These are phyloP conservation scores for Notodromas monacha DNA, from an alignment of 2,888 invertebrate species.

Conservation along the genomic window DNA sequence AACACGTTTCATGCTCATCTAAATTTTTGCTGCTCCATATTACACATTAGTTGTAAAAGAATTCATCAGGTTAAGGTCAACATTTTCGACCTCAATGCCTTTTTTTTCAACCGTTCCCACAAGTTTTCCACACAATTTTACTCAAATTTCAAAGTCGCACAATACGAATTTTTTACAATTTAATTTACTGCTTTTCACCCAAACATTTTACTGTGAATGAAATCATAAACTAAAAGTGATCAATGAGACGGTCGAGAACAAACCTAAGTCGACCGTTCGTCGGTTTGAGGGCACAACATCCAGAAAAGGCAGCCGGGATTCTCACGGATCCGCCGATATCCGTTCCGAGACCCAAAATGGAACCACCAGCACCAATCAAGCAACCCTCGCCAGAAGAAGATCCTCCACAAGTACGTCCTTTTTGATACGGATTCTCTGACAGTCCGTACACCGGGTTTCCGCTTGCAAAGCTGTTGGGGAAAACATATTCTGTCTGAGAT, in stretches of 20 bases:
- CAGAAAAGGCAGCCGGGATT: conserved; percentile 19
- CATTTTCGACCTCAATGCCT: no score
- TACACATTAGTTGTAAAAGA: no score
- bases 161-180: no score
- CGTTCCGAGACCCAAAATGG: conserved; percentile 17
- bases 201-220: no score
- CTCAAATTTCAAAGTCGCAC: no score
- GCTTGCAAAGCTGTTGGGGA: conserved; percentile 12
- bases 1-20: no score
- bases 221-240: no score
- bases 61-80: no score
- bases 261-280: conserved; percentile 15
- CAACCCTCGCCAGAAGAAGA: conserved; percentile 19
- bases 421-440: conserved; percentile 17
- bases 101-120: no score
- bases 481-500: conserved; percentile 6
- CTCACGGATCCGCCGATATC: conserved; percentile 20
- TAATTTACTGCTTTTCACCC: no score
- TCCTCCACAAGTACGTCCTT: conserved; percentile 16
- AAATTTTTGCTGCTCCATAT: no score
- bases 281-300: conserved; percentile 18
- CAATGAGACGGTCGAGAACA: neutral
- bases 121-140: no score
- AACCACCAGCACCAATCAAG: conserved; percentile 17
- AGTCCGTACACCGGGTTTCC: conserved; percentile 17